These are phyloP conservation scores for Hydriomena furcata DNA, from an alignment of 2,888 invertebrate species.

Conservation along the genomic window DNA sequence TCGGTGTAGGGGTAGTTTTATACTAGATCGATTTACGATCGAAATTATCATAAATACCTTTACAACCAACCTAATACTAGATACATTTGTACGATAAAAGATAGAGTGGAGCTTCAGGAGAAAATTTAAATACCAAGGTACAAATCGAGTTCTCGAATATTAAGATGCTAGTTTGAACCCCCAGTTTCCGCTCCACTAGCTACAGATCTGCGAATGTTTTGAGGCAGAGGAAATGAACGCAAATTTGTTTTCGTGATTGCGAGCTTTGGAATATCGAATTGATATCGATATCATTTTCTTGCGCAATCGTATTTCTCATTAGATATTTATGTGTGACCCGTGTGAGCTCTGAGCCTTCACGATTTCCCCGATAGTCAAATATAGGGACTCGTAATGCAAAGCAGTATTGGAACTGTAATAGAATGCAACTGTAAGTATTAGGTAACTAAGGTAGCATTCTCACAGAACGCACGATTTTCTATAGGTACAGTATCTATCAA, in stretches of 20 bases:
- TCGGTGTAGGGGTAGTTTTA: too few species aligned
- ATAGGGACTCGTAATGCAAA: constrained; percentile 23
- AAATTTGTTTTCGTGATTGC: constrained; percentile 83
- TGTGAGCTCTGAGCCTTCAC: constrained; percentile 62
- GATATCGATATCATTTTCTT: constrained; percentile 76
- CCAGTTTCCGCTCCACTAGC: not conserved
- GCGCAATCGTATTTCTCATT: constrained; percentile 74
- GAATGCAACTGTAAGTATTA: constrained; percentile 10
- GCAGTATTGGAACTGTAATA: constrained; percentile 10
- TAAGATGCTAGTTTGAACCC: not conserved
- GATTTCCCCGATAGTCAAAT: constrained; percentile 36
- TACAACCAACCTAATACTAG: too few species aligned
- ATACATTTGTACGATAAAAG: too few species aligned
- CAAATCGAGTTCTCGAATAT: too few species aligned
- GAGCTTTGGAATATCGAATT: constrained; percentile 74
- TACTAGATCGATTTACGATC: too few species aligned
- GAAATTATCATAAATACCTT: too few species aligned
- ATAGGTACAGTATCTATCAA: not conserved
- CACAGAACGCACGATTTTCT: constrained; percentile 1
- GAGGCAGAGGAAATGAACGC: constrained; percentile 78
- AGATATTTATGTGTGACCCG: constrained; percentile 71
- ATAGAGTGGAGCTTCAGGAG: too few species aligned
- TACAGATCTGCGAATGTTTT: constrained; percentile 55
- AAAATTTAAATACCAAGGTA: too few species aligned
- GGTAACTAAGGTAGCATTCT: not conserved